These are phyloP conservation scores for Agriotes lineatus DNA, from an alignment of 2,888 invertebrate species.

Conservation along the genomic window DNA sequence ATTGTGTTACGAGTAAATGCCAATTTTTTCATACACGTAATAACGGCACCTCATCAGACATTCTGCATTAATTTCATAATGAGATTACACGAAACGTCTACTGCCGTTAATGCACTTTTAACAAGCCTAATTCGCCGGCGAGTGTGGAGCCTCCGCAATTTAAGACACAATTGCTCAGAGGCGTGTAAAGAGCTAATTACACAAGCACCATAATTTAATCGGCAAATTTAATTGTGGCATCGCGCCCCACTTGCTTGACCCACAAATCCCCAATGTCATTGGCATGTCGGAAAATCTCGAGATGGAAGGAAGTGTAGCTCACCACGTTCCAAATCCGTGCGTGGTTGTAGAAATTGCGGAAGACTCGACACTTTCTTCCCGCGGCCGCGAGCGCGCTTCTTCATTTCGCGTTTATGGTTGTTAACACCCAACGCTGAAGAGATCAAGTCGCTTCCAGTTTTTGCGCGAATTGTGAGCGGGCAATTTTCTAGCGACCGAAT, in stretches of 20 bases:
- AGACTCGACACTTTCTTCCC: constrained; percentile 26
- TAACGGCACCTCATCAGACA: too few species aligned
- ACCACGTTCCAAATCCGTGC: constrained; percentile 18
- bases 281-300: constrained; percentile 56
- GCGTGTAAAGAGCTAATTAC: constrained; percentile 34
- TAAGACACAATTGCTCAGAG: constrained; percentile 24
- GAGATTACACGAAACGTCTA: too few species aligned
- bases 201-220: constrained; percentile 18
- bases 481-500: too few species aligned
- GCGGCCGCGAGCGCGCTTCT: constrained; percentile 11
- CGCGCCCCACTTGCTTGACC: constrained; percentile 59
- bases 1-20: too few species aligned
- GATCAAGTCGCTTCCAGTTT: background rate
- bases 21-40: too few species aligned
- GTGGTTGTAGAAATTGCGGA: constrained; percentile 7
- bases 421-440: background rate
- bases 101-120: background rate
- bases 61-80: too few species aligned
- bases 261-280: constrained; percentile 59
- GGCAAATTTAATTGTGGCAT: constrained; percentile 50
- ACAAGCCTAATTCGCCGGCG: background rate
- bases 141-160: background rate
- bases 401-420: constrained; percentile 6
- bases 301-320: constrained; percentile 34
- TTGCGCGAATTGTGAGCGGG: background rate